phyloP scores from a whole-genome alignment of 1,140 invertebrate genomes.

The Pogonomyrmex californicus region DNA sequence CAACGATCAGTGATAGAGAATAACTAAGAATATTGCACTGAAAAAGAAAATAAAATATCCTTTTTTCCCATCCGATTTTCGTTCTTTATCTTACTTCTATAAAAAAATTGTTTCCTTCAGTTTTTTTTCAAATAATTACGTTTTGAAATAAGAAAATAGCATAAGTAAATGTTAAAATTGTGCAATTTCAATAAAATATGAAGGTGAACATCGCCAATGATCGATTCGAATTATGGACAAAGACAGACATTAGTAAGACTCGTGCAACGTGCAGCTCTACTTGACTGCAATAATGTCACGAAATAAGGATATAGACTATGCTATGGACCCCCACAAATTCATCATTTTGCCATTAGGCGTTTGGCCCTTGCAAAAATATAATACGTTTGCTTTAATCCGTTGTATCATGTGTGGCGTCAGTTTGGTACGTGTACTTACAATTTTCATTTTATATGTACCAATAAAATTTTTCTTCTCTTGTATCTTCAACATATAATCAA shows the following conservation, averaged over 20 bases:
- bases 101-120: neutral
- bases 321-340: slow-evolving; percentile 35
- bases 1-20: neutral
- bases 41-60: neutral
- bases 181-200: slow-evolving; percentile 11
- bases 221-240: neutral
- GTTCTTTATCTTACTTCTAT: neutral
- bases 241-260: neutral
- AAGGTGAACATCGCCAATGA: neutral
- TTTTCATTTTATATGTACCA: neutral
- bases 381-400: neutral
- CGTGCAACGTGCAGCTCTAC: neutral
- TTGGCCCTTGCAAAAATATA: slow-evolving; percentile 60
- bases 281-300: slow-evolving; percentile 3
- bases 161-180: neutral
- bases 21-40: neutral
- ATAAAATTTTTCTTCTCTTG: neutral
- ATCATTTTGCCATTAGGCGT: slow-evolving; percentile 49
- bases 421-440: slow-evolving; percentile 7
- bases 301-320: slow-evolving; percentile 31
- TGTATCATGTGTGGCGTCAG: neutral
- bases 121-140: neutral
- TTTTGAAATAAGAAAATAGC: neutral
- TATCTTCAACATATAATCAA: neutral
- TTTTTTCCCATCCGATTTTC: neutral